Evolutionary conservation across 2,888 invertebrate species (phyloP), one percentile per base, ranked within the genome.

Genomic region (Coleophora flavipennella): DNA sequence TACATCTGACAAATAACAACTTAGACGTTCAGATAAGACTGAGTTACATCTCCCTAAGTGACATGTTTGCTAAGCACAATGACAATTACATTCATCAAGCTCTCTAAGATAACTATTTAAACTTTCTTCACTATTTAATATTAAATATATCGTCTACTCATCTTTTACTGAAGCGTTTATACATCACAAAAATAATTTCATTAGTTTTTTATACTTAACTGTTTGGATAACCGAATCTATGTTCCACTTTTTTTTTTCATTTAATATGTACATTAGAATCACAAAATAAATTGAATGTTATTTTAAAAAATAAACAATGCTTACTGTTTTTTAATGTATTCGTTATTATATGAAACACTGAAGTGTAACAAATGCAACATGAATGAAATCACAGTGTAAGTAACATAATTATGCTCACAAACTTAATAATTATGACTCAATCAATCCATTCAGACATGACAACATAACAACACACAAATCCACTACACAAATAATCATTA

Each of bases 61-160:
- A 66, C 63, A 69, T 74, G 67, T 71, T 74, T 68, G 73, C 83
- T 81, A 83, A 80, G 80, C 83, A 84, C 83, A 80, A 78, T 79
- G 80, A 83, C 79, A 68, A 74, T 72, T 78, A 83, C 78, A 81
- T 73, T 79, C 72, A 81, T 79, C 73, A 84, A 83, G 83, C 84
- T 64, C 65, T 69, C 79, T 80, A 81, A 79, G 59, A 68, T 72
- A 74, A 67, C 71, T 80, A 81, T 72, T 64, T 20, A 68, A 67
- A 59, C 59, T 63, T 70, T 68, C 54, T 63, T 63, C 61, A 66
- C 73, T 76, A 76, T 67, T 69, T 67, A 68, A 69, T 70, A 65
- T 67, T 66, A 66, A 62, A 71, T 63, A 71, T 63, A 74, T 68
- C 62, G 60, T 77, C 83, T 83, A 83, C 77, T 73, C 65, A 62